Evolutionary conservation across 2,888 invertebrate genomes (phyloP).

Genomic region (Drosophila borealis): DNA sequence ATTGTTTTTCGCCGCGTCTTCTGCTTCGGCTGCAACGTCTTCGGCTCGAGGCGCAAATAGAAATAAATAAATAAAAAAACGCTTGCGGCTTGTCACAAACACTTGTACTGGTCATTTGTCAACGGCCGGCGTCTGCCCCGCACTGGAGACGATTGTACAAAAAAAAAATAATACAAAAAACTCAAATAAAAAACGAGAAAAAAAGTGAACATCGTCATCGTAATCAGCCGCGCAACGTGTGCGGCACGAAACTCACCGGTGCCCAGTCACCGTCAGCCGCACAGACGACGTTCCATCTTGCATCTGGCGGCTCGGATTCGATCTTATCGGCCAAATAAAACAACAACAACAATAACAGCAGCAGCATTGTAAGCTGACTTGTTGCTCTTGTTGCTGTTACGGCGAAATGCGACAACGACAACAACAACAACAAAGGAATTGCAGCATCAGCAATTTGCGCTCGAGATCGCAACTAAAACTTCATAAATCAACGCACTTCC

Average conservation of each 20-base stretch:
- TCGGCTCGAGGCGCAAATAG: conserved; percentile 53
- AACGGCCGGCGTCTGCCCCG: conserved; percentile 67
- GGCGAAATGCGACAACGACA: conserved; percentile 24
- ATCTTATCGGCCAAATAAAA: conserved; percentile 43
- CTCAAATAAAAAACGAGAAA: conserved; percentile 7
- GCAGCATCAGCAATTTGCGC: conserved; percentile 36
- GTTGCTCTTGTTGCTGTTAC: conserved; percentile 18
- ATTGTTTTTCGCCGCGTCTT: conserved; percentile 55
- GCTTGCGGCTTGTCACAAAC: conserved; percentile 85
- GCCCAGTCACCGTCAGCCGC: conserved; percentile 23
- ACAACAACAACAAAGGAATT: conserved; percentile 1
- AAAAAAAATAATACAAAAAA: conserved; percentile 15
- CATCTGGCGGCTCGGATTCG: conserved; percentile 28
- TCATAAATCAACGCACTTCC: conserved; percentile 78
- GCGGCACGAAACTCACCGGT: conserved; percentile 59
- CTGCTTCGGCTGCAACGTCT: not conserved
- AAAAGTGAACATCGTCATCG: conserved; percentile 67
- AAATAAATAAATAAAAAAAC: conserved; percentile 55
- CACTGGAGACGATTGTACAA: conserved; percentile 23
- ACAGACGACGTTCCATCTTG: conserved; percentile 27
- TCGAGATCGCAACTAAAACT: conserved; percentile 44
- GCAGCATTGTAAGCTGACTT: conserved; percentile 23
- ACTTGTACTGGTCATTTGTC: conserved; percentile 84
- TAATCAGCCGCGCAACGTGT: conserved; percentile 76
- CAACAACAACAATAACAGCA: conserved; percentile 5